Percentiles rank a stretch among this genome's conserved stretches.
These are phyloP conservation scores for Arrhopalites spinosus DNA, from an alignment of 2,888 invertebrate genomes.

Conservation along the genomic window DNA sequence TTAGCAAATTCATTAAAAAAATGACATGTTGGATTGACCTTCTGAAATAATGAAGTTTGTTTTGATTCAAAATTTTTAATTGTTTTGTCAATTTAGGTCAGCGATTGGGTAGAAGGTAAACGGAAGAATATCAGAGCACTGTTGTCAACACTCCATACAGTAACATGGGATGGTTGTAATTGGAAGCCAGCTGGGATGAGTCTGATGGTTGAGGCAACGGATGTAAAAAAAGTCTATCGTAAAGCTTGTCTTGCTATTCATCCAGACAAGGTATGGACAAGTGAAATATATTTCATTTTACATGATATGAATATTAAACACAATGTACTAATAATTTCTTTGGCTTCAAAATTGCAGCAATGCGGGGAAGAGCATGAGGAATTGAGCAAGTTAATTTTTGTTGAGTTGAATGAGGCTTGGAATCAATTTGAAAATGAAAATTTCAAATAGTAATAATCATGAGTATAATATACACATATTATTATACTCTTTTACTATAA, in stretches of 20 bases:
- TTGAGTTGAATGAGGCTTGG: slow-evolving; percentile 99
- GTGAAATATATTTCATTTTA: too few species aligned
- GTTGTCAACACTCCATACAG: slow-evolving; percentile 89
- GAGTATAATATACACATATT: too few species aligned
- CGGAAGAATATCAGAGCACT: slow-evolving; percentile 94
- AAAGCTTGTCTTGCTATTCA: slow-evolving; percentile 96
- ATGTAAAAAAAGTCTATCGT: slow-evolving; percentile 94
- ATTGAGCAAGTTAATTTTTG: slow-evolving; percentile 94
- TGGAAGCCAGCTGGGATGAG: slow-evolving; percentile 96
- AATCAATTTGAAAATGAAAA: slow-evolving; percentile 78
- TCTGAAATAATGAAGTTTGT: neutral
- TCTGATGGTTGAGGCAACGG: slow-evolving; percentile 84
- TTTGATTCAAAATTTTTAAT: too few species aligned
- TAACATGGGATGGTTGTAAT: slow-evolving; percentile 89
- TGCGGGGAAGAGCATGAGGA: slow-evolving; percentile 89
- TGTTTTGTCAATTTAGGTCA: slow-evolving; percentile 63
- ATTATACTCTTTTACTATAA: too few species aligned
- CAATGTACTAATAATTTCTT: too few species aligned
- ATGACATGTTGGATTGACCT: neutral
- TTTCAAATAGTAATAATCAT: neutral
- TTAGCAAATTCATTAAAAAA: neutral
- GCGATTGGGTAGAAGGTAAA: slow-evolving; percentile 86
- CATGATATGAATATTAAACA: too few species aligned
- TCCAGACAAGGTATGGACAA: slow-evolving; percentile 86
- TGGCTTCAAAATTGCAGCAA: slow-evolving; percentile 70